Base-by-base conservation (phyloP, 2,797 vertebrate genomes). In the Sebastolobus alascanus region DNA sequence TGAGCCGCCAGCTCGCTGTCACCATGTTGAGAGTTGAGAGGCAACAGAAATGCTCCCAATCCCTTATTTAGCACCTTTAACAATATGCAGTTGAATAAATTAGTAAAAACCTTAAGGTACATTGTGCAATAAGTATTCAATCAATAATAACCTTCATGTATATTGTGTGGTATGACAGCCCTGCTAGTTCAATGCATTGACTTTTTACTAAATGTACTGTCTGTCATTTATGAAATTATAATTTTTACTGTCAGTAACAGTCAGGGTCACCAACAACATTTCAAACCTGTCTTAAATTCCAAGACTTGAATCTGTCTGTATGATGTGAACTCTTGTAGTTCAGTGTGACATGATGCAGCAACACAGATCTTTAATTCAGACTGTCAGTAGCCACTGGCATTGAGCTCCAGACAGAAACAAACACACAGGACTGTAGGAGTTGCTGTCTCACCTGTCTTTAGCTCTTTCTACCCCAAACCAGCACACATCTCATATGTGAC, bases 341-440 rank as follows among this genome's bases (percentile, higher is more conserved):
- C 60, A 68, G 27, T 20, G 13, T 56, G 79, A 70, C 55, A 68
- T 25, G 18, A 52, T 65, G 58, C 67, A 68, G 50, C 63, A 59
- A 22, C 35, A 77, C 73, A 79, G 56, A 82, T 69, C 68, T 78
- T 78, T 64, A 50, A 76, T n/a, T 1, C 33, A 66, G 22, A 56
- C 64, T 68, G 71, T 81, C 81, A 75, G 56, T 59, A 37, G 66
- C 60, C 72, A 61, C 13, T 73, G 64, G 31, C 18, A 4, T 2
- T 33, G 9, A 75, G 46, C 79, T 73, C 18, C n/a, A 76, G 22
- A 79, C 50, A 68, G 61, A 60, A 50, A 50, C 20, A 55, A 72
- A 70, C 68, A 65, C 37, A 66, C 29, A 68, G 4, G 16, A 22
- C 31, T 52, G 58, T 20, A 59, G 31, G 69, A 31, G 60, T 25